phyloP scores from a whole-genome alignment of 1,140 invertebrate species.

The Calosoma granatense region DNA sequence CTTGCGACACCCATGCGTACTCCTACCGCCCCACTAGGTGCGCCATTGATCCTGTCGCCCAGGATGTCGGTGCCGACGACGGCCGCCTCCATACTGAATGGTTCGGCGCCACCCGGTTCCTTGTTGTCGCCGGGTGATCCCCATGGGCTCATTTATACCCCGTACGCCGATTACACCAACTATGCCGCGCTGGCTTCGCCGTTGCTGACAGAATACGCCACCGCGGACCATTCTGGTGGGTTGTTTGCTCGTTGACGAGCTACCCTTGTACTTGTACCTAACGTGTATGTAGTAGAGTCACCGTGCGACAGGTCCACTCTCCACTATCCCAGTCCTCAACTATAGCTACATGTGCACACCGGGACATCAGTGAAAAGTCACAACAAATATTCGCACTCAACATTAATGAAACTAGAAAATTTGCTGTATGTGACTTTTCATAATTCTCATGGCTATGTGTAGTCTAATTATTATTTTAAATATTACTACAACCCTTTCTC shows the following conservation, averaged over 20 bases:
- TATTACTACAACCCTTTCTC: too few species aligned
- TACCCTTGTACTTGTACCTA: conserved; percentile 19
- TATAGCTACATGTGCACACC: too few species aligned
- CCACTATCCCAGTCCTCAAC: too few species aligned
- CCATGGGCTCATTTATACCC: conserved; percentile 57
- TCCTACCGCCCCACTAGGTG: conserved; percentile 59
- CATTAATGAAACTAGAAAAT: too few species aligned
- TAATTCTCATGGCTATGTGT: too few species aligned
- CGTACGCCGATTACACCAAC: conserved; percentile 79
- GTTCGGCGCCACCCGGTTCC: conserved; percentile 58
- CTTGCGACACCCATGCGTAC: conserved; percentile 55
- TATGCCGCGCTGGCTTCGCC: conserved; percentile 74
- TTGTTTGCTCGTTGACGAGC: conserved; percentile 66
- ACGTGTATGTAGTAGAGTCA: too few species aligned
- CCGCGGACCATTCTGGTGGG: conserved; percentile 87
- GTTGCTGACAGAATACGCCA: conserved; percentile 74
- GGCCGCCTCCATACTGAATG: conserved; percentile 59
- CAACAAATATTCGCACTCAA: too few species aligned
- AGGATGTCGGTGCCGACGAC: conserved; percentile 72
- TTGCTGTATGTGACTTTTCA: too few species aligned
- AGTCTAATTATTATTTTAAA: too few species aligned
- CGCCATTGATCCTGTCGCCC: conserved; percentile 79
- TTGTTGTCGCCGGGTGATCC: conserved; percentile 45
- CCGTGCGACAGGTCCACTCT: too few species aligned
- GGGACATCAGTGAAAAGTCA: too few species aligned